phyloP scores from a whole-genome alignment of 2,113 vertebrate genomes.

The Sphyrna mokarran region DNA sequence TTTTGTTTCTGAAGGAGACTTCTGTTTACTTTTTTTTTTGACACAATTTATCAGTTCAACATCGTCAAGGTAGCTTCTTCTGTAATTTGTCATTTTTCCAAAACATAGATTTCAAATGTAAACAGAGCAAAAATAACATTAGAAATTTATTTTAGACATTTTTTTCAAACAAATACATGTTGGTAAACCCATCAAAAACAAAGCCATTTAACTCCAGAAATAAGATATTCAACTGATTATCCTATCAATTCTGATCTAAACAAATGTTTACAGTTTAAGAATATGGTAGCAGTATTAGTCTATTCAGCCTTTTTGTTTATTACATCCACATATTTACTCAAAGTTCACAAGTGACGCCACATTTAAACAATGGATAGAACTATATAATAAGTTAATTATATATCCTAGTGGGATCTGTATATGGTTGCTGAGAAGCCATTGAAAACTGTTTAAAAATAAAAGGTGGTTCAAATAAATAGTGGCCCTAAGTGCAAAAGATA shows the following conservation, averaged over 20 bases:
- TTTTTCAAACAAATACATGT: neutral
- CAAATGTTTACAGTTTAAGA: neutral
- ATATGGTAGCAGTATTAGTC: neutral
- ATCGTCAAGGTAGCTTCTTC: neutral
- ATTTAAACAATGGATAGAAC: neutral
- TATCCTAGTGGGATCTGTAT: neutral
- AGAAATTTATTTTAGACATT: neutral
- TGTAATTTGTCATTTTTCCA: neutral
- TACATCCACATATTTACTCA: too few species aligned
- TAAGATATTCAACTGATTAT: neutral
- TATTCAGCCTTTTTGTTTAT: neutral
- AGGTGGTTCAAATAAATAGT: neutral
- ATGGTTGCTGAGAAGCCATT: neutral
- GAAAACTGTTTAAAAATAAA: neutral
- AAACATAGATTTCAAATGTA: slow-evolving; percentile 13
- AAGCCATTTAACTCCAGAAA: neutral
- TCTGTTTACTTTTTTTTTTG: neutral
- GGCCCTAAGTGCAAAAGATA: neutral
- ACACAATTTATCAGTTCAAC: neutral
- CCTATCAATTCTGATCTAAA: neutral
- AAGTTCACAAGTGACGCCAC: neutral
- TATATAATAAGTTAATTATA: neutral
- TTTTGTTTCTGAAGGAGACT: neutral
- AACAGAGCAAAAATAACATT: neutral
- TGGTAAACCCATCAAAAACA: neutral